Evolutionary conservation across 2,797 vertebrate species (phyloP).

Genomic region (Spatula clypeata): DNA sequence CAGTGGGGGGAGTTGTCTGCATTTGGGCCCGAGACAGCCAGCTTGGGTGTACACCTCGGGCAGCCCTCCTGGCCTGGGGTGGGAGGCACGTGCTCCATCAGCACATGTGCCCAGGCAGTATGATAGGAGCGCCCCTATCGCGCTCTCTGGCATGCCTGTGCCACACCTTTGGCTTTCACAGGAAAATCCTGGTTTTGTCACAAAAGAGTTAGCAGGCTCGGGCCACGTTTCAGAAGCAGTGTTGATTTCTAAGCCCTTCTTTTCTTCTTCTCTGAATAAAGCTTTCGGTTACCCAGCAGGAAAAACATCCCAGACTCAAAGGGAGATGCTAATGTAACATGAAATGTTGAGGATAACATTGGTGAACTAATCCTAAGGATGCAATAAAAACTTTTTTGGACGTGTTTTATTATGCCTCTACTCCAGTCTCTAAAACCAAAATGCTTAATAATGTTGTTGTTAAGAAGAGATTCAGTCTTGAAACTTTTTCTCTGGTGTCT

Average conservation of each 20-base stretch:
- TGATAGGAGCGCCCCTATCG: background rate
- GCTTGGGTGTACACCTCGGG: background rate
- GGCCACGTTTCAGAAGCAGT: background rate
- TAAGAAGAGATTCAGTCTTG: constrained; percentile 47
- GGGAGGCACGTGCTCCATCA: fast-evolving
- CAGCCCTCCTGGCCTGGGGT: background rate
- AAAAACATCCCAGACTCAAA: background rate
- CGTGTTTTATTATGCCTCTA: constrained; percentile 25
- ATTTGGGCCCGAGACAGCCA: background rate
- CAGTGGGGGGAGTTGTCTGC: background rate
- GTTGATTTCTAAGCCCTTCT: background rate
- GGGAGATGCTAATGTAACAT: background rate
- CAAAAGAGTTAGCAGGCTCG: background rate
- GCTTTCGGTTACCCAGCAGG: background rate
- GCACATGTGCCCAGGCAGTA: fast-evolving
- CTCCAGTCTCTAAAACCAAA: constrained; percentile 23
- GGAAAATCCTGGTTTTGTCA: background rate
- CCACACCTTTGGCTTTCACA: background rate
- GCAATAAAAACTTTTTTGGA: background rate
- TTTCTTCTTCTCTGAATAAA: background rate
- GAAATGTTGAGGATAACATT: background rate
- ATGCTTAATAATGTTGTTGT: constrained; percentile 57
- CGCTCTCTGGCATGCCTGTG: too few relatives aligned
- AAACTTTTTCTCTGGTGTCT: constrained; percentile 70
- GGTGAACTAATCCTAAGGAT: background rate